Evolutionary conservation across 2,888 invertebrate species (phyloP).

Genomic region (Tricholauxania praeusta): DNA sequence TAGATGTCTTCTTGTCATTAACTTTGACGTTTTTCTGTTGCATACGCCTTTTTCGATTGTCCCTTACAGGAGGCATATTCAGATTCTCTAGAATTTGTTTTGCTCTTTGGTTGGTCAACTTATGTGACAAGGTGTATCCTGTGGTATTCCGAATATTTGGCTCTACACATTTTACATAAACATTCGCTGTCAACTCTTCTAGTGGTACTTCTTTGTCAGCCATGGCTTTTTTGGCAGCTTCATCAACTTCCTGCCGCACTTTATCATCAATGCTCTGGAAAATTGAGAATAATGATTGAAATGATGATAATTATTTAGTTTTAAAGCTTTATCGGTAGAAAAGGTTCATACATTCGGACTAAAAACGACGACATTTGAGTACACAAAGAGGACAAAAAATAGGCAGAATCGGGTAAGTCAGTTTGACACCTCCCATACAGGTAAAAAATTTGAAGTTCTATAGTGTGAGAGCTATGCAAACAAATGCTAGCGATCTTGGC

Average conservation of each 20-base stretch:
- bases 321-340: too few species aligned
- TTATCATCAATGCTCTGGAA: conserved; percentile 81
- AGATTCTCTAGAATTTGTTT: conserved; percentile 20
- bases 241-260: conserved; percentile 84
- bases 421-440: too few species aligned
- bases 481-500: too few species aligned
- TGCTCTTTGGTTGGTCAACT: conserved; percentile 43
- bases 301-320: neutral
- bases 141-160: conserved; percentile 72
- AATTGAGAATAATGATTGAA: neutral
- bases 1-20: neutral
- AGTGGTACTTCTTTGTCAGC: conserved; percentile 80
- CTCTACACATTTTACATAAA: conserved; percentile 77
- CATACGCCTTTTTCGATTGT: too few species aligned
- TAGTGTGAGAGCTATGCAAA: too few species aligned
- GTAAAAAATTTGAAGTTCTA: too few species aligned
- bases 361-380: too few species aligned
- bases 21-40: neutral
- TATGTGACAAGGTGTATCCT: conserved; percentile 43
- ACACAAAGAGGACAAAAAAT: too few species aligned
- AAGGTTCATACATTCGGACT: too few species aligned
- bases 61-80: conserved; percentile 5
- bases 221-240: conserved; percentile 78
- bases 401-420: too few species aligned
- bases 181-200: conserved; percentile 81